Evolutionary conservation across 2,888 invertebrate species (phyloP), one percentile per base, ranked within the genome.

Genomic region (Strigamia crassipes): DNA sequence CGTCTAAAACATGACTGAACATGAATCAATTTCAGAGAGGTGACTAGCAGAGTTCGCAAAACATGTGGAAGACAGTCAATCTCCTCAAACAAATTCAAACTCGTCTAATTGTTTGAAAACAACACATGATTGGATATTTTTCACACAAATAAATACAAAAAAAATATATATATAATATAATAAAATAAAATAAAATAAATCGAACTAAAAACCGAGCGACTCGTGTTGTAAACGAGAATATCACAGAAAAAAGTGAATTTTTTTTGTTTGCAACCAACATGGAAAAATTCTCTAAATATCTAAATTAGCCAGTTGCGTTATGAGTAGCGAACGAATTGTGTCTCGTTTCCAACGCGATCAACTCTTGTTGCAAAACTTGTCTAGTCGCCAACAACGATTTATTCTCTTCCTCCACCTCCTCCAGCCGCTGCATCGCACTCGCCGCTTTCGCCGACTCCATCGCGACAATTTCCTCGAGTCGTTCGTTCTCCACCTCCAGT

Each of bases 361-460:
- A 10, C 27, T 83, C 79, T 18, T 83, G 80, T 51, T 83, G 81
- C 10, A 83, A 79, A 21, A 73, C 42, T 21, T 79, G 83, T 61
- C 81, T 31, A 9, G 83, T 83, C 0, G 80, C 77, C 18, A 77
- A 8, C 15, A 83, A 42, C 9, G 82, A 82, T 18, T 61, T 31
- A 13, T 83, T 83, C 80, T 83, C 81, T 34, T 82, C 82, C 12
- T 79, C 46, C 10, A 78, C 82, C 46, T 82, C 83, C 13, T 34
- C 18, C 6, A 81, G 46, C 8, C 41, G 73, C 12, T n/a, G 10
- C 31, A 21, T 8, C 21, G 77, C 34, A 27, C 42, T 42, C 31
- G 42, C 46, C 8, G 80, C 80, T 80, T 51, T 27, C 18, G 15
- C 31, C 10, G 31, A 9, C 13, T 82, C 83, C 18, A 38, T 78